Percentiles rank a stretch among this genome's conserved stretches.
These are phyloP conservation scores for Apomyelois bistriatella DNA, from an alignment of 2,888 invertebrate genomes.

Conservation along the genomic window DNA sequence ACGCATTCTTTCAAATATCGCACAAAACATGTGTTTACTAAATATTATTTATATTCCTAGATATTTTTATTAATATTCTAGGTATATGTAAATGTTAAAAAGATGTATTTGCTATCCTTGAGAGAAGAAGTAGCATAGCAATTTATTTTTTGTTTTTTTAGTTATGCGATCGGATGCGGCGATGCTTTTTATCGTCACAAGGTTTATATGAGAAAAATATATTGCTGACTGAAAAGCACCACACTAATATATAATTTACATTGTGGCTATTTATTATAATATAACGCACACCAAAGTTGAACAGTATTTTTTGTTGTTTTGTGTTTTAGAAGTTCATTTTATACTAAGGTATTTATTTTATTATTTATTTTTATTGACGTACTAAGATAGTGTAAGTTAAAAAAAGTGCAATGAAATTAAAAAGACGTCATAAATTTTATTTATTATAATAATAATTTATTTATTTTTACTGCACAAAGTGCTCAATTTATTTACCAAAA, in stretches of 20 bases:
- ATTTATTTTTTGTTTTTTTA: too few species aligned
- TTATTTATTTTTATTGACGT: slow-evolving; percentile 28
- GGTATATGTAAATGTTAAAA: too few species aligned
- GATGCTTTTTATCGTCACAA: too few species aligned
- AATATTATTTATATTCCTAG: too few species aligned
- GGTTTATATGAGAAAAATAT: background rate
- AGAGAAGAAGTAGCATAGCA: too few species aligned
- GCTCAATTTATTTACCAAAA: slow-evolving; percentile 36
- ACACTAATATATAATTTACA: background rate
- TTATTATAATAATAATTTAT: background rate
- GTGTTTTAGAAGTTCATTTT: slow-evolving; percentile 28
- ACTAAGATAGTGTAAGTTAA: slow-evolving; percentile 23
- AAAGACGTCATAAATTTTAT: slow-evolving; percentile 11
- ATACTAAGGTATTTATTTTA: slow-evolving; percentile 26
- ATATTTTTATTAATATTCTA: too few species aligned
- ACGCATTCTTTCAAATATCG: too few species aligned
- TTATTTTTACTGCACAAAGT: slow-evolving; percentile 19
- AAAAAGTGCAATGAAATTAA: slow-evolving; percentile 20
- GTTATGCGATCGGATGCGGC: too few species aligned
- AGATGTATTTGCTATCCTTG: too few species aligned
- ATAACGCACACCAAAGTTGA: slow-evolving; percentile 5
- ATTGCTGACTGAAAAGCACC: background rate
- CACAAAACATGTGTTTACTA: too few species aligned
- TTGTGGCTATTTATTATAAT: slow-evolving; percentile 1
- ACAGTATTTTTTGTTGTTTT: slow-evolving; percentile 15